phyloP scores from a whole-genome alignment of 92 coral and sea anemone species.

The Virgularia gustaviana region DNA sequence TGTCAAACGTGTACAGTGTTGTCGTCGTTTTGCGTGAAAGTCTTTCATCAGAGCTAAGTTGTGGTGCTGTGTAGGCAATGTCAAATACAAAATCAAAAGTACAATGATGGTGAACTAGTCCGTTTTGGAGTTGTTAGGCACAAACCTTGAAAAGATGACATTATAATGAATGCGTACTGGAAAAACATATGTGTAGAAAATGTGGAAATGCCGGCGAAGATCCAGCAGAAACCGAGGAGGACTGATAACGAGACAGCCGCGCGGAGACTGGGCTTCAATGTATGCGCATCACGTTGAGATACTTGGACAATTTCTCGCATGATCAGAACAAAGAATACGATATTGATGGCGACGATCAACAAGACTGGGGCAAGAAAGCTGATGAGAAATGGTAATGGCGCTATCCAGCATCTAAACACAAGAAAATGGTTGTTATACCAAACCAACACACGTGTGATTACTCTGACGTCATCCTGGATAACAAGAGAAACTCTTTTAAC shows the following conservation, averaged over 20 bases:
- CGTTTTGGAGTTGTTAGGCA: too few species aligned
- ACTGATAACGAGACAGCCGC: conserved; percentile 86
- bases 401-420: conserved; percentile 94
- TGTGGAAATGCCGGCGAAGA: conserved; percentile 88
- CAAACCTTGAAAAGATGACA: conserved; percentile 94
- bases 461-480: too few species aligned
- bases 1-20: too few species aligned
- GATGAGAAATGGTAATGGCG: conserved; percentile 64
- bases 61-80: too few species aligned
- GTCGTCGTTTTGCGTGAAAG: too few species aligned
- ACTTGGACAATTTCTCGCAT: conserved; percentile 90
- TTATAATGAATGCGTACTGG: conserved; percentile 78
- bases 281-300: conserved; percentile 61
- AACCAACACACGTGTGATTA: too few species aligned
- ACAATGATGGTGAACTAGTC: too few species aligned
- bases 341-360: conserved; percentile 66
- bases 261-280: conserved; percentile 49
- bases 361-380: conserved; percentile 88
- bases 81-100: too few species aligned
- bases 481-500: too few species aligned
- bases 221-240: conserved; percentile 91
- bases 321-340: conserved; percentile 62
- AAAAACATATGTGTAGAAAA: conserved; percentile 63
- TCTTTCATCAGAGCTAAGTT: too few species aligned
- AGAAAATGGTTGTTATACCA: too few species aligned